Base-by-base conservation (phyloP, 2,888 invertebrate species). In the Lottia scabra region DNA sequence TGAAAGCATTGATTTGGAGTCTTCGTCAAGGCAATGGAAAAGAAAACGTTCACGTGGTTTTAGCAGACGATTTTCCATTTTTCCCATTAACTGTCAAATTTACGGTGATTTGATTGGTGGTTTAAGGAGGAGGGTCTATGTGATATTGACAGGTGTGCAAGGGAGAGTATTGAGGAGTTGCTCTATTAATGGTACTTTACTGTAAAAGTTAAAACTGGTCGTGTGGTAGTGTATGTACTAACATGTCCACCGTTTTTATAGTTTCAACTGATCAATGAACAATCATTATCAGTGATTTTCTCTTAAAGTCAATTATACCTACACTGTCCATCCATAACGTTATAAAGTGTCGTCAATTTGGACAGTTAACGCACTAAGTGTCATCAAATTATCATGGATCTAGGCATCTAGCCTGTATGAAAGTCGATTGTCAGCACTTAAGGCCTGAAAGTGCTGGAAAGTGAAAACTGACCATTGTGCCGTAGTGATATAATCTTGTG, bases 61-160 rank as follows among this genome's bases (percentile, higher is more conserved):
- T 19, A 56, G 56, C 56, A 56, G 56, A 56, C 56, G 56, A 56
- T 23, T 56, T 56, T 56, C 23, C 19, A 19, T 23, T 56, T 56
- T 23, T 10, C 56, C 23, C 23, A 56, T 56, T 56, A 56, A 56
- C 56, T 56, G 56, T 56, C 56, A 56, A 56, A 23, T 56, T 56
- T 56, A 56, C 56, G 23, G 56, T 56, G 56, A 56, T 56, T 23
- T 23, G 56, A 56, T 56, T 56, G 56, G 56, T 56, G 19, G 56
- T 56, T 19, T 23, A 23, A 56, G 56, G 19, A 56, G 56, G 56
- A 56, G 56, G 56, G 23, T 56, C 56, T 23, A 23, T 23, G 19
- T 23, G 56, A 38, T 38, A 23, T 56, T 56, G 56, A 56, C 56
- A 56, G 56, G 56, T 56, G 56, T 56, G 56, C 13, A 56, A 23